phyloP scores from a whole-genome alignment of 92 coral and sea anemone genomes.

The Parazoanthus darwini region DNA sequence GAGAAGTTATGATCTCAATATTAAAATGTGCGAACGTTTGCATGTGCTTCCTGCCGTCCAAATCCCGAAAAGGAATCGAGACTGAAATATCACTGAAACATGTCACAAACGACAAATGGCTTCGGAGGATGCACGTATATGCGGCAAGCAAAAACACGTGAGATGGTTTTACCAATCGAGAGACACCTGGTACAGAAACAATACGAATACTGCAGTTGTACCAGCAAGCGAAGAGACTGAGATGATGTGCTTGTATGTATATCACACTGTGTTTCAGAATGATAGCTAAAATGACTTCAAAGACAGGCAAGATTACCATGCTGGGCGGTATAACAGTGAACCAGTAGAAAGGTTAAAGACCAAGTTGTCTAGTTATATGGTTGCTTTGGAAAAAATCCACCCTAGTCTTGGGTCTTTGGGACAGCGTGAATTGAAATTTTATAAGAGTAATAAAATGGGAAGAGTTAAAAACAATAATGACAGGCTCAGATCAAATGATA shows the following conservation, averaged over 20 bases:
- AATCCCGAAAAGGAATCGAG: not conserved
- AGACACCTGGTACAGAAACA: not conserved
- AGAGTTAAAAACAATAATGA: not conserved
- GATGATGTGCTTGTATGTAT: not conserved
- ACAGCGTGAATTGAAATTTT: not conserved
- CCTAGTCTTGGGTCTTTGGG: no score
- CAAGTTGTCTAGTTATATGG: no score
- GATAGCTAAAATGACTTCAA: not conserved
- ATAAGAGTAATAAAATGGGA: not conserved
- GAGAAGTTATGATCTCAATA: no score
- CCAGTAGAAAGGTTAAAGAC: no score
- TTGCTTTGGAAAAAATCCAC: no score
- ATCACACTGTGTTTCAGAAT: not conserved
- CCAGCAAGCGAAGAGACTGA: no score
- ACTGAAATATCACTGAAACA: not conserved
- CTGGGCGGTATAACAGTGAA: not conserved
- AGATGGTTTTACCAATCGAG: not conserved
- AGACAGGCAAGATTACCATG: not conserved
- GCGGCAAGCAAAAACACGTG: not conserved
- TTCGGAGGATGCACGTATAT: not conserved
- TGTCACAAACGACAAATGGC: not conserved
- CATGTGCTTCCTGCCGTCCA: not conserved
- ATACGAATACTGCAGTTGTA: not conserved
- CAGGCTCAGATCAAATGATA: not conserved
- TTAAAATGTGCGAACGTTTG: not conserved